Conservation (phyloP, 2,888 invertebrate species). For the Clitarchus hookeri region DNA sequence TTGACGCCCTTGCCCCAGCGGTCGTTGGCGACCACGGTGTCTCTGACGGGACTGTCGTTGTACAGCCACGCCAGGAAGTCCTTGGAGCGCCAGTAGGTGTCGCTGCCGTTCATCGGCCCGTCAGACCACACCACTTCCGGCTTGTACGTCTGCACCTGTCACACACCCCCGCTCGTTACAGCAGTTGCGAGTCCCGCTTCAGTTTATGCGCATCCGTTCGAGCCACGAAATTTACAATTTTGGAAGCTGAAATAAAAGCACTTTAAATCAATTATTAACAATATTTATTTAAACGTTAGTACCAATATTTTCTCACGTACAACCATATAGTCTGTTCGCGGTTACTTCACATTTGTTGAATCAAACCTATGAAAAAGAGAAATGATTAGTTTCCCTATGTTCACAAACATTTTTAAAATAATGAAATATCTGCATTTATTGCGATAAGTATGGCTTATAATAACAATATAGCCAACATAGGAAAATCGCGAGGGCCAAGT, state of each 20-base stretch:
- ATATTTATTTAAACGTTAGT: too few species aligned
- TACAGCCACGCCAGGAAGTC: slow-evolving; percentile 90
- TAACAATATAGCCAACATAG: too few species aligned
- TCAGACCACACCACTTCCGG: slow-evolving; percentile 89
- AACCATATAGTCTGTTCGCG: too few species aligned
- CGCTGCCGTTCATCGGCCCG: slow-evolving; percentile 90
- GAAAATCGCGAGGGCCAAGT: too few species aligned
- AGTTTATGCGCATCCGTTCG: neutral
- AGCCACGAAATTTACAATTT: neutral
- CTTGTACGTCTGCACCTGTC: slow-evolving; percentile 53
- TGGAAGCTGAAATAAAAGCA: neutral
- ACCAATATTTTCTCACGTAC: too few species aligned
- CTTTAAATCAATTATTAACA: neutral
- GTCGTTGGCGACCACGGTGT: slow-evolving; percentile 90
- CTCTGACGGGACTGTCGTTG: slow-evolving; percentile 87
- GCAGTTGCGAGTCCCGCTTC: too few species aligned
- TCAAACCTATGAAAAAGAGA: too few species aligned
- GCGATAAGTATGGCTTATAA: too few species aligned
- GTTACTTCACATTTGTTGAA: too few species aligned
- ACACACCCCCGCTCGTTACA: neutral
- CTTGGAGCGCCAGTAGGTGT: slow-evolving; percentile 81
- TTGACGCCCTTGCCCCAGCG: slow-evolving; percentile 83
- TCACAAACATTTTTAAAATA: too few species aligned
- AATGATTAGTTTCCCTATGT: too few species aligned
- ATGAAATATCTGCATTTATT: too few species aligned